A percentile compares a stretch with the other conserved stretches of the same genome.
phyloP scores from a whole-genome alignment of 2,888 invertebrate species.

The Rhopalosiphum nymphaeae region DNA sequence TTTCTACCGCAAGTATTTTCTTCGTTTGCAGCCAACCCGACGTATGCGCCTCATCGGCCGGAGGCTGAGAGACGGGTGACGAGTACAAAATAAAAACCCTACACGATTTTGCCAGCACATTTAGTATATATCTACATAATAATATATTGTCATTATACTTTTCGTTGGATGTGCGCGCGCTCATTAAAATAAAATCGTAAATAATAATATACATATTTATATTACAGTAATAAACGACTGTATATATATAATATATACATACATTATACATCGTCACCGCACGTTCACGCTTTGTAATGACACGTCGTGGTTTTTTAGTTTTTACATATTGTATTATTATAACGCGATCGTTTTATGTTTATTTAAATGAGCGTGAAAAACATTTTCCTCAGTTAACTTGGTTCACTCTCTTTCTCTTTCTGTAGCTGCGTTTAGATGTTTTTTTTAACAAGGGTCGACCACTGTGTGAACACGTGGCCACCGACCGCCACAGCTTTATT shows the following conservation, averaged over 20 bases:
- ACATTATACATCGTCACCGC: background rate
- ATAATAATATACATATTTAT: background rate
- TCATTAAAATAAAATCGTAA: slow-evolving; percentile 51
- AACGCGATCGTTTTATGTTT: slow-evolving; percentile 47
- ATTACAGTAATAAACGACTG: background rate
- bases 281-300: background rate
- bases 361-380: slow-evolving; percentile 64
- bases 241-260: background rate
- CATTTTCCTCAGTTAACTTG: slow-evolving; percentile 55
- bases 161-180: background rate
- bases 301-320: slow-evolving; percentile 49
- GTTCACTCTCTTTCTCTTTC: slow-evolving; percentile 54
- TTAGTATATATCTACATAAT: background rate
- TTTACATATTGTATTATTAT: slow-evolving; percentile 35
- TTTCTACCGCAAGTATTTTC: background rate
- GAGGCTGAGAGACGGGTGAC: background rate
- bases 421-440: background rate
- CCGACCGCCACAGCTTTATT: slow-evolving; percentile 12
- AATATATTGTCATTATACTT: background rate
- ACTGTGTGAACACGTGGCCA: slow-evolving; percentile 41
- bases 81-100: background rate
- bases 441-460: slow-evolving; percentile 55
- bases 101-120: background rate
- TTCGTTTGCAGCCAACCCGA: background rate
- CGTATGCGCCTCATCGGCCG: background rate